Percentiles rank a stretch among this genome's conserved stretches.
Evolutionary conservation across 2,888 invertebrate species (phyloP).

Genomic region (Mesorhabditis spiculigera): DNA sequence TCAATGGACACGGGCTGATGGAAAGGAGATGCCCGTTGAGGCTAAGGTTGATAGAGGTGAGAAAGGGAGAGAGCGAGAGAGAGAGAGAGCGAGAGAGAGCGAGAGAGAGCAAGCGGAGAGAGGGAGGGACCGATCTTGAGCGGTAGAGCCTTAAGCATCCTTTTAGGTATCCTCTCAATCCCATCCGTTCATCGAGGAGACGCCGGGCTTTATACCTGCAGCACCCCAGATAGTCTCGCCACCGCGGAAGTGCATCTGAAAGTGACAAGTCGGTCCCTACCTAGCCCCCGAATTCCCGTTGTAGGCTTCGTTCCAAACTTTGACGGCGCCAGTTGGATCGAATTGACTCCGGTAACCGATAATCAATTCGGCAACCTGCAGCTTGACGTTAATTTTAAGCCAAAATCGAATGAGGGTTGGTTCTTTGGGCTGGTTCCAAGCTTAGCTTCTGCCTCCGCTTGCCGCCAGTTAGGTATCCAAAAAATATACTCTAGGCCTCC

Average conservation of each 20-base stretch:
- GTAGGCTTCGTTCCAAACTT: conserved; percentile 47
- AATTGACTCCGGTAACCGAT: conserved; percentile 41
- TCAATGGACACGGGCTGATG: conserved; percentile 2
- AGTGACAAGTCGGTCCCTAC: not conserved
- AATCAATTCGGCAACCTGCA: conserved; percentile 36
- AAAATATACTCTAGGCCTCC: no score
- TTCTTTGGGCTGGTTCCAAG: no score
- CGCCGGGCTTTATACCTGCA: not conserved
- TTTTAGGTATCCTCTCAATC: not conserved
- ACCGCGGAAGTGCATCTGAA: not conserved
- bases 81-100: no score
- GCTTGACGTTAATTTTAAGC: conserved; percentile 36
- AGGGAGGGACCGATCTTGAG: no score
- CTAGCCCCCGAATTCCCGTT: not conserved
- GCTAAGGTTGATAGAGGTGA: not conserved
- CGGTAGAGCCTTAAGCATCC: no score
- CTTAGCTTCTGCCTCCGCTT: no score
- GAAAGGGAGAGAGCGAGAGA: not conserved
- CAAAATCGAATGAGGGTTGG: conserved; percentile 28
- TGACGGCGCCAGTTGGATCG: conserved; percentile 35
- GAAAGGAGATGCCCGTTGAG: not conserved
- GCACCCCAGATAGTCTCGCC: not conserved
- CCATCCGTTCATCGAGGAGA: not conserved
- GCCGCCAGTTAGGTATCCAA: no score
- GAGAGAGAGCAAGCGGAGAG: no score